Conservation (phyloP, 2,113 vertebrate species). For the Anarhynchus alexandrinus region DNA sequence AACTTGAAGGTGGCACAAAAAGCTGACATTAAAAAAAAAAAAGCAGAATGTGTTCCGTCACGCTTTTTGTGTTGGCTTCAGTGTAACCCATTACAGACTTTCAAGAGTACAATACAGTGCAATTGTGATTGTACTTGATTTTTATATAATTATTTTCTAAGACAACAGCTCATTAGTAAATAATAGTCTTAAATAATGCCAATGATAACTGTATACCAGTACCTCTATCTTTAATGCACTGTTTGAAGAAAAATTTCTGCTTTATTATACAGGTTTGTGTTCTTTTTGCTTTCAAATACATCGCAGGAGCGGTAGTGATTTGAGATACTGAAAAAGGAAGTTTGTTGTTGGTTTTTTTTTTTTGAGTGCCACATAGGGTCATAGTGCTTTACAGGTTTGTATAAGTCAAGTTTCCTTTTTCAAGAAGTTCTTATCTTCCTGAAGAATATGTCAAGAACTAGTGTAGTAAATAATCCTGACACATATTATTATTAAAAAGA, state of each 20-base stretch:
- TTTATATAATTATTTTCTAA: background rate
- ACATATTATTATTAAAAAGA: rapidly evolving
- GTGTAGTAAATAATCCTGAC: rapidly evolving
- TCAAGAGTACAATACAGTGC: rapidly evolving
- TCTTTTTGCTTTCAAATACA: rapidly evolving
- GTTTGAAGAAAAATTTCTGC: background rate
- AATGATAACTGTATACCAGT: background rate
- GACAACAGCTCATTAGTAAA: background rate
- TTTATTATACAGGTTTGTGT: background rate
- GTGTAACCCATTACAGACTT: rapidly evolving
- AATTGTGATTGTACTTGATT: rapidly evolving
- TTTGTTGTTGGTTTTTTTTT: too few species aligned
- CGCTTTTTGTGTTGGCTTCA: background rate
- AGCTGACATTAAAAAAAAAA: background rate
- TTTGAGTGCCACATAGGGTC: background rate
- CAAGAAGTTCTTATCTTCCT: background rate
- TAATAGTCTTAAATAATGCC: background rate
- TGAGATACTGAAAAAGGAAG: background rate
- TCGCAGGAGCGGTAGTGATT: background rate
- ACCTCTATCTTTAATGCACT: background rate
- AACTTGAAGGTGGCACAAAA: background rate
- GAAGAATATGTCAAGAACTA: rapidly evolving
- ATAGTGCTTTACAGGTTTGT: rapidly evolving
- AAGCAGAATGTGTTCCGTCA: background rate
- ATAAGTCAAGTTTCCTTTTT: rapidly evolving